Evolutionary conservation across 2,113 vertebrate species (phyloP).

Genomic region (Platichthys flesus): DNA sequence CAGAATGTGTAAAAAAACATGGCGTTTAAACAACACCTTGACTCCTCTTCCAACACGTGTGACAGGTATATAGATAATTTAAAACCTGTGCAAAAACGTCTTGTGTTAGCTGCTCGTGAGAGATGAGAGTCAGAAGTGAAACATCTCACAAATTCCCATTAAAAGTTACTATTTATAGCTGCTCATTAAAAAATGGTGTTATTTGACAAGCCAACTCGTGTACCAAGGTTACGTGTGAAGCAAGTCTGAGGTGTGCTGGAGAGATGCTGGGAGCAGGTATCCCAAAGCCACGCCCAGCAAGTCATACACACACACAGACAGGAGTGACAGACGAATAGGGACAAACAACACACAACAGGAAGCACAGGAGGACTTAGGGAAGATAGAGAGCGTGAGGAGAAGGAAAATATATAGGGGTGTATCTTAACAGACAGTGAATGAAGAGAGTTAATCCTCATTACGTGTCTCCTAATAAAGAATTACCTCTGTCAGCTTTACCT

Average conservation of each 20-base stretch:
- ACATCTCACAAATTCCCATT: too few relatives aligned
- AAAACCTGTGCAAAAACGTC: too few relatives aligned
- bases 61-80: too few relatives aligned
- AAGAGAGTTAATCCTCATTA: slow-evolving; percentile 78
- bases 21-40: too few relatives aligned
- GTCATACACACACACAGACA: background rate
- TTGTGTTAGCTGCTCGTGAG: too few relatives aligned
- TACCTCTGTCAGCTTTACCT: slow-evolving; percentile 55
- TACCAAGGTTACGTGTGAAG: background rate
- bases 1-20: too few relatives aligned
- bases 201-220: too few relatives aligned
- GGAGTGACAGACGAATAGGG: background rate
- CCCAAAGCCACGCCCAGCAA: background rate
- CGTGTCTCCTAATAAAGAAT: slow-evolving; percentile 80
- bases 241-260: background rate
- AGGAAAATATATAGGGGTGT: background rate
- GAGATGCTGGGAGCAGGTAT: background rate
- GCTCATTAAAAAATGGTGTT: too few relatives aligned
- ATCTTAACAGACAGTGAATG: slow-evolving; percentile 1
- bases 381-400: background rate
- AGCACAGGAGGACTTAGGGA: background rate
- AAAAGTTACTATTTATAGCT: too few relatives aligned
- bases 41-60: too few relatives aligned
- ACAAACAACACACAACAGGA: background rate
- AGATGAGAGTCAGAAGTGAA: too few relatives aligned